These are phyloP conservation scores for Cotesia glomerata DNA, from an alignment of 1,140 invertebrate genomes.

Conservation along the genomic window DNA sequence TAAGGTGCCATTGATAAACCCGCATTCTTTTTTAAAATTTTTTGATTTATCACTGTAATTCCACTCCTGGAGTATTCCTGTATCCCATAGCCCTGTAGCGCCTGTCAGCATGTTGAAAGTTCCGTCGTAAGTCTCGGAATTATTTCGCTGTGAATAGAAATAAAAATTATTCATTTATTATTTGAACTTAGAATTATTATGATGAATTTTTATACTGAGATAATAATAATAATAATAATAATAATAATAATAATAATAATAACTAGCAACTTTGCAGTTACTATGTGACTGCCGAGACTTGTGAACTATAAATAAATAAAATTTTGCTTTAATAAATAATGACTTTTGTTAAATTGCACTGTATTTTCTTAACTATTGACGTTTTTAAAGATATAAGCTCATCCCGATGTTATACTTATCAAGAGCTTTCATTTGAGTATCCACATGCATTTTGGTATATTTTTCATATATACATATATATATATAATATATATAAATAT, in stretches of 20 bases:
- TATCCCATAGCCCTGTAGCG: conserved; percentile 64
- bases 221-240: not conserved
- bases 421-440: too few relatives aligned
- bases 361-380: too few relatives aligned
- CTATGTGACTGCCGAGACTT: too few relatives aligned
- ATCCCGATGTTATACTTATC: too few relatives aligned
- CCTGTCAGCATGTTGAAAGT: conserved; percentile 78
- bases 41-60: conserved; percentile 66
- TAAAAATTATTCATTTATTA: conserved; percentile 19
- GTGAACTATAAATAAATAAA: too few relatives aligned
- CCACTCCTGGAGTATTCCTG: conserved; percentile 75
- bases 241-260: conserved; percentile 17
- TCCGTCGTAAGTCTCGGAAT: conserved; percentile 74
- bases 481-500: too few relatives aligned
- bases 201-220: not conserved
- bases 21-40: conserved; percentile 69
- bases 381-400: too few relatives aligned
- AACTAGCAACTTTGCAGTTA: too few relatives aligned
- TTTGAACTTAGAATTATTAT: conserved; percentile 9
- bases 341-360: too few relatives aligned
- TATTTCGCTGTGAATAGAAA: conserved; percentile 69
- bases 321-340: too few relatives aligned
- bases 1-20: conserved; percentile 70
- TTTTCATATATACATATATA: too few relatives aligned
- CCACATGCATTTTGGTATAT: too few relatives aligned